Evolutionary conservation across 2,797 vertebrate species (phyloP).

Genomic region (Florisuga fusca): DNA sequence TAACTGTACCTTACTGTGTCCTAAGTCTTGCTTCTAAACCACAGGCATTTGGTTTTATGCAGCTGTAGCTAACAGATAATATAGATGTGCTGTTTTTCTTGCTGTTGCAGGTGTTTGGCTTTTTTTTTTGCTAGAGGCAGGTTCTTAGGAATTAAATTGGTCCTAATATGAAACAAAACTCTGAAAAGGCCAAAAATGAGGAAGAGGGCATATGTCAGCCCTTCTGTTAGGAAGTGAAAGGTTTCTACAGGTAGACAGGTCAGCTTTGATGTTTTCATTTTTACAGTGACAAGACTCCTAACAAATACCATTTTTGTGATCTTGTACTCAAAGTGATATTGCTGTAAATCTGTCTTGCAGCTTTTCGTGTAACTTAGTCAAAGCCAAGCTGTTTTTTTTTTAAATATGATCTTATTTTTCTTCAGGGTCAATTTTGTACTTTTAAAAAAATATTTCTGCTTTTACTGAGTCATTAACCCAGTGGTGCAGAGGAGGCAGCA

Average conservation of each 20-base stretch:
- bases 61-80: not conserved
- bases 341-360: slow-evolving; percentile 34
- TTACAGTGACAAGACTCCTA: not conserved
- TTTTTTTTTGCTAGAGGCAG: not conserved
- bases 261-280: not conserved
- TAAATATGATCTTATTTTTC: slow-evolving; percentile 20
- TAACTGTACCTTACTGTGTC: not conserved
- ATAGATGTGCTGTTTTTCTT: not conserved
- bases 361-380: slow-evolving; percentile 16
- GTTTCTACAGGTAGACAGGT: not conserved
- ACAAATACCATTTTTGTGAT: not conserved
- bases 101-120: not conserved
- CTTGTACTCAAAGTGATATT: not conserved
- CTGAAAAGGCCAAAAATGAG: not conserved
- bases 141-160: not conserved
- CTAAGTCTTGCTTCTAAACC: not conserved
- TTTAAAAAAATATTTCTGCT: not conserved
- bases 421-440: slow-evolving; percentile 57
- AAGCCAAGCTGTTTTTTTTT: slow-evolving; percentile 15
- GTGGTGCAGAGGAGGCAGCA: slow-evolving; percentile 34
- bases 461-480: slow-evolving; percentile 24
- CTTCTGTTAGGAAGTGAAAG: not conserved
- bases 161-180: not conserved
- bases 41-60: not conserved
- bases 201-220: not conserved